Base-by-base conservation (phyloP, 2,797 vertebrate species). In the Mus caroli region DNA sequence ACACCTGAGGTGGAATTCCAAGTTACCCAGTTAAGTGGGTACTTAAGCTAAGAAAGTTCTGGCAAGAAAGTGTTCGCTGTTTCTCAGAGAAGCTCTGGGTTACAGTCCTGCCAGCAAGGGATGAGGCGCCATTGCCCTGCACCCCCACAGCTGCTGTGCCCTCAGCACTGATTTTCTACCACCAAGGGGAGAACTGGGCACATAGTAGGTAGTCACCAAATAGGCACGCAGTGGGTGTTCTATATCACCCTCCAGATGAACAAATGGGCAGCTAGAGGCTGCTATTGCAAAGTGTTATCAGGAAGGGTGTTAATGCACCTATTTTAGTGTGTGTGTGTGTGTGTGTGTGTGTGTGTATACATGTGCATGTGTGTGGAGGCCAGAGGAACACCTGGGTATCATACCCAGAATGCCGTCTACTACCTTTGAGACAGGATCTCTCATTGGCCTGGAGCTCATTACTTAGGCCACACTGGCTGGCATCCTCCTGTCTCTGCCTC, bases 21-120 rank as follows among this genome's bases (percentile, higher is more conserved):
- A 54, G 28, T 6, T 1, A 0, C 0, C 0, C 28, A 86, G 52
- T 26, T 22, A 28, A 58, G 22, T 0, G 37, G 28, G 1, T 19
- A 17, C 71, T 78, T n/a, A 22, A 9, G 43, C 43, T 43, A 43
- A 43, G 43, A 43, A 43, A 43, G 43, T 43, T 11, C 17, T 62
- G 34, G 22, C 40, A 6, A 56, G 83, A 94, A 43, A 62, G 50
- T 0, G 9, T 34, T 56, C 6, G 1, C 46, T 9, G 11, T 34
- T 76, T 43, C 31, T 34, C 82, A 71, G 50, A 69, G 26, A 1
- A 86, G 26, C 5, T 43, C 11, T 75, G 37, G 1, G 37, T 64
- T 5, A 8, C 37, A 4, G 8, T 22, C 20, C 34, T 52, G 26
- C 50, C 8, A 2, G 52, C 7, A 2, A 6, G 0, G 24, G 3